Evolutionary conservation across 2,888 invertebrate genomes (phyloP), one percentile per base, ranked within the genome.

Genomic region (Athrips mouffetella): DNA sequence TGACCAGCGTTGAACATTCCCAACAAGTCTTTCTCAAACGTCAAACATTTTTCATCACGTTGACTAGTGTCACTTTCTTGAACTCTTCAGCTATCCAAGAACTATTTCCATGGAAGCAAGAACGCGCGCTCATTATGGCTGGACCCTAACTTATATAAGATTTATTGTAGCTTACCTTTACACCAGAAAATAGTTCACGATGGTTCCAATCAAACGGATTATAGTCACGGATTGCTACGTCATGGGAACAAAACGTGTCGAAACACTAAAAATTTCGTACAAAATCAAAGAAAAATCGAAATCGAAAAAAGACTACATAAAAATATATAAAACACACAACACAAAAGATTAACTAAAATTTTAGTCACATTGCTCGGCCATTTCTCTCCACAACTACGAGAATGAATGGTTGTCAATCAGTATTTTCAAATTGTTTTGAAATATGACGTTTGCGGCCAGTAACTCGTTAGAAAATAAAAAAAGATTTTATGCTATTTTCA

Each of bases 271-370:
- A 86, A 86, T 88, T 88, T 86, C 78, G 84, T 67, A 79, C 76
- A 72, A 77, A 73, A 70, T 76, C 66, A 73, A 75, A 76, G 71
- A 68, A 72, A 71, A 65, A 68, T 68, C 66, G 52, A 76, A 76
- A 71, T 71, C 63, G 45, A 67, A 76, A 72, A 76, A 82, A 81
- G 76, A 84, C 83, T 86, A 86, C 86, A 87, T 86, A 82, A 73
- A 79, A 81, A 76, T 72, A 76, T 65, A 74, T 76, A 80, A 84
- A 84, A 88, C 85, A 87, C 84, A 87, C 78, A 84, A 87, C 86
- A 88, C 85, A 86, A 84, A 86, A 81, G 65, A 73, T 56, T 65
- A 75, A 85, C 82, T 74, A 80, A 80, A 85, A 83, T 83, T 85
- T 86, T 70, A 80, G 76, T 88, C 82, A 88, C 87, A 88, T 87